Evolutionary conservation across 2,888 invertebrate genomes (phyloP), one percentile per base, ranked within the genome.

Genomic region (Metallyticus violacea): DNA sequence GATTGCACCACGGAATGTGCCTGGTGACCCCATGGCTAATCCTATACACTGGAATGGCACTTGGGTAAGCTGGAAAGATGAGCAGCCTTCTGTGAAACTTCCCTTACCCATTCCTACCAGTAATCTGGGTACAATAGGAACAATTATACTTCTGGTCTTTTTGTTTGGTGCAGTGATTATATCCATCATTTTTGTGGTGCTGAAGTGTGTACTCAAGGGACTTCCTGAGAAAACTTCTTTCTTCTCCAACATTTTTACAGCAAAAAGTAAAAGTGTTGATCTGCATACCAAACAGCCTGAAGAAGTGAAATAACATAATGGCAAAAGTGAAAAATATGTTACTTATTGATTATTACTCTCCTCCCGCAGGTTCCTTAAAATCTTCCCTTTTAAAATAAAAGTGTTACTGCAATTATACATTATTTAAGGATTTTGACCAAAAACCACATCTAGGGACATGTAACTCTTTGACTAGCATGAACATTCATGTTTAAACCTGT

Each of bases 21-120:
- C 92, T 0, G 89, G 90, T 0, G 93, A 93, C 88, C 91, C 91
- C 0, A 91, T 91, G 1, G 93, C 93, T 1, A 92, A 94, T 91
- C 95, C 95, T 0, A 89, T 89, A 0, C 89, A 91, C 6, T 94
- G 93, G 92, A 92, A 93, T 85, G 92, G 92, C 85, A 93, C 93
- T 0, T 95, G 95, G 95, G 92, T 92, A 1, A 92, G 91, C 89
- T 95, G 95, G 95, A 90, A 91, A 89, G 94, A 94, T 85, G 86
- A 77, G 9, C 26, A 26, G 2, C 9, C 22, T 0, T 7, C 76
- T 22, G 15, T 26, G 9, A 27, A 27, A 26, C 62, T 76, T n/a
- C n/a, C 9, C 2, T n/a, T 29, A 22, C 15, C 26, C 22, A 26
- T 26, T 1, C 27, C 76, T 15, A 22, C 82, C n/a, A 76, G 26